Evolutionary conservation across 2,888 invertebrate species (phyloP).

Genomic region (Eristalinus sepulchralis): DNA sequence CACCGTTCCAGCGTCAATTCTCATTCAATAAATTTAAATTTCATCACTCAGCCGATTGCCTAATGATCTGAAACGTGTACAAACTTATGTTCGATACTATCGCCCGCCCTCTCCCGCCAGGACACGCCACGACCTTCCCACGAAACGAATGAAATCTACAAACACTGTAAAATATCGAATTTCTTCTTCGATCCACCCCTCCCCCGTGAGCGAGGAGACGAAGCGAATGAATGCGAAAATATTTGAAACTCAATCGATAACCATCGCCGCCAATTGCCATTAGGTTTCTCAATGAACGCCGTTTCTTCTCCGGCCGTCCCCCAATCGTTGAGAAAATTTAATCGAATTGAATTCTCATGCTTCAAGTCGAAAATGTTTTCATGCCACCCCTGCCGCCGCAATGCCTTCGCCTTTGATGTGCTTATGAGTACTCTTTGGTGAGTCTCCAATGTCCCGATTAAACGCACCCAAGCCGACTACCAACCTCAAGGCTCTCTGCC

Average conservation of each 20-base stretch:
- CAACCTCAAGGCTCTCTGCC: slow-evolving; percentile 5
- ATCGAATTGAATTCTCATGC: slow-evolving; percentile 62
- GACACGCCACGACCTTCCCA: neutral
- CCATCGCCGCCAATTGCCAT: slow-evolving; percentile 65
- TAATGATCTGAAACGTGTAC: slow-evolving; percentile 62
- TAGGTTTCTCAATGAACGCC: slow-evolving; percentile 52
- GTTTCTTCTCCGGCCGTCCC: neutral
- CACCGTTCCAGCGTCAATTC: slow-evolving; percentile 65
- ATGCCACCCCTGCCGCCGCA: neutral
- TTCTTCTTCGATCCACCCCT: slow-evolving; percentile 1
- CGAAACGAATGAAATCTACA: neutral
- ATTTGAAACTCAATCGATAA: slow-evolving; percentile 64
- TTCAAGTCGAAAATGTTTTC: slow-evolving; percentile 50
- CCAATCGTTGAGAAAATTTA: slow-evolving; percentile 24
- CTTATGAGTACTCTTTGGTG: neutral
- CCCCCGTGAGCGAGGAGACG: neutral
- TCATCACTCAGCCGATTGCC: slow-evolving; percentile 64
- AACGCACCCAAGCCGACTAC: slow-evolving; percentile 7
- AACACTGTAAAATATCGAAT: slow-evolving; percentile 42
- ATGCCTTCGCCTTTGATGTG: slow-evolving; percentile 16
- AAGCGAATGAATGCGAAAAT: slow-evolving; percentile 35
- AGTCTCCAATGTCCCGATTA: slow-evolving; percentile 21
- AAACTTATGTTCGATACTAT: slow-evolving; percentile 55
- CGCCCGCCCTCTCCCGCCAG: neutral
- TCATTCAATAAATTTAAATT: slow-evolving; percentile 69